A percentile compares a stretch with the other conserved stretches of the same genome.
These are phyloP conservation scores for Sebastes glaucus DNA, from an alignment of 2,797 vertebrate species.

Conservation along the genomic window DNA sequence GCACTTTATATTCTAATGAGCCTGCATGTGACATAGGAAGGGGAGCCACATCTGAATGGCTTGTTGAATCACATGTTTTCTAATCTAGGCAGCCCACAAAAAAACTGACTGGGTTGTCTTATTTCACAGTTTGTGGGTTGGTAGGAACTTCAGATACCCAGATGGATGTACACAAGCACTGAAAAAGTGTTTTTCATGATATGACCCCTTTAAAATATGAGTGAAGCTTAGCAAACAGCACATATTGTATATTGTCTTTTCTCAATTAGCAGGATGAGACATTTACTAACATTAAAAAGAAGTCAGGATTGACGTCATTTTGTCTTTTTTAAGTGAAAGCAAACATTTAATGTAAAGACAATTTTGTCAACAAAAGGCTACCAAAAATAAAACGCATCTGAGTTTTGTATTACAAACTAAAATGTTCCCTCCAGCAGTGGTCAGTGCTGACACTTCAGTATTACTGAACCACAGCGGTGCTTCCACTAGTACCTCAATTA, in stretches of 20 bases:
- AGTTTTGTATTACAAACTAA: neutral
- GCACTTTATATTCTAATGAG: no score
- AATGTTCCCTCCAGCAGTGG: conserved; percentile 1
- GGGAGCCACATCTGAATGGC: no score
- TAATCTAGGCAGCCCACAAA: no score
- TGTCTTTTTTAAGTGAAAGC: neutral
- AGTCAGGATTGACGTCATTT: neutral
- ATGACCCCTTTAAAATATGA: neutral
- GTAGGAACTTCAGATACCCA: no score
- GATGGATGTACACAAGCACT: no score
- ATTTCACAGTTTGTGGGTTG: no score
- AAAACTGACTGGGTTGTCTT: no score
- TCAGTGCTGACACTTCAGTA: conserved; percentile 25
- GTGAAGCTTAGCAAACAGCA: neutral
- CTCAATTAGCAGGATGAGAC: neutral
- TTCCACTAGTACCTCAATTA: conserved; percentile 2
- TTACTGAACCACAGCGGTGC: conserved; percentile 17
- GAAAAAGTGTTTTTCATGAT: no score
- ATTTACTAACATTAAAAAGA: neutral
- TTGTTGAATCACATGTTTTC: no score
- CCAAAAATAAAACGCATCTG: neutral
- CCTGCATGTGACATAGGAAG: no score
- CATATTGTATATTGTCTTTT: neutral
- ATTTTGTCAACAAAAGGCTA: neutral
- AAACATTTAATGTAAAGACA: neutral